Evolutionary conservation across 2,113 vertebrate species (phyloP).

Genomic region (Gulo gulo): DNA sequence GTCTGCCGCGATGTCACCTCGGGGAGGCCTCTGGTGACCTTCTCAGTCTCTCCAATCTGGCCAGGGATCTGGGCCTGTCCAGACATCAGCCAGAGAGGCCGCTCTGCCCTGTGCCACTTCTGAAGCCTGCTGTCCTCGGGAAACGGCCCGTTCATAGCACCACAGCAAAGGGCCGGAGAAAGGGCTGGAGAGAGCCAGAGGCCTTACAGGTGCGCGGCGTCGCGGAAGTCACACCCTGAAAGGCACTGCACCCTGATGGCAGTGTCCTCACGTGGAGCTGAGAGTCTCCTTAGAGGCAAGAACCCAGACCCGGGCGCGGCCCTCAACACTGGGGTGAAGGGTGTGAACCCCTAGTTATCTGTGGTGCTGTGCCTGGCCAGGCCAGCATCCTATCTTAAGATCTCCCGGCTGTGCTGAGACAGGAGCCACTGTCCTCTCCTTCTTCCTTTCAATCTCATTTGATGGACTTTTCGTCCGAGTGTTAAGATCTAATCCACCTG

Average conservation of each 20-base stretch:
- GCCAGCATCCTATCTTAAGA: fast-evolving
- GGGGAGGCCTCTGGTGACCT: not conserved
- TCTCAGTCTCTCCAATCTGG: not conserved
- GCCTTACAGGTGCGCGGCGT: not conserved
- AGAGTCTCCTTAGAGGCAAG: not conserved
- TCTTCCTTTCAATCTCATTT: not conserved
- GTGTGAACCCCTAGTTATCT: not conserved
- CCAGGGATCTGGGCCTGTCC: not conserved
- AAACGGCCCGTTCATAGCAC: fast-evolving
- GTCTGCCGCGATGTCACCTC: not conserved
- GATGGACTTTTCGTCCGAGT: not conserved
- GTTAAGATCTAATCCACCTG: not conserved
- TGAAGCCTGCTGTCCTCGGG: not conserved
- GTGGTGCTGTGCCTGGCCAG: fast-evolving
- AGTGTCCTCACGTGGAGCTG: not conserved
- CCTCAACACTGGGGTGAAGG: fast-evolving
- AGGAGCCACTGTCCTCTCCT: not conserved
- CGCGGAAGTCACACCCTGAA: not conserved
- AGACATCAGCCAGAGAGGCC: not conserved
- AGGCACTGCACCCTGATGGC: fast-evolving
- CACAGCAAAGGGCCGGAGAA: not conserved
- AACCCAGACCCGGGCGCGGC: not conserved
- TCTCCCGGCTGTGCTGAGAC: too few relatives aligned
- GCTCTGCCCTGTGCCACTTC: not conserved
- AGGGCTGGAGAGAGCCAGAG: not conserved